Conservation (phyloP, 2,113 vertebrate species). For the human region GRCh38 chr3:126975001-126975500, state of each 20-base stretch:
- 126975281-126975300: background rate
- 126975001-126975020: background rate
- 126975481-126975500: background rate
- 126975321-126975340: background rate
- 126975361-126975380: background rate
- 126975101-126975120: background rate
- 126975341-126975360: background rate
- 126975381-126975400: background rate
- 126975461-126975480: background rate
- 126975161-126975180: background rate
- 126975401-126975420: background rate
- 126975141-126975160: background rate
- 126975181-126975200: background rate
- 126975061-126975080: background rate
- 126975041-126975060: background rate
- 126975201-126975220: background rate
- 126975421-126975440: background rate
- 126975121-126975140: background rate
- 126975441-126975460: background rate
- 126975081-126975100: background rate
- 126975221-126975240: background rate
- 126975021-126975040: background rate
- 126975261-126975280: background rate
- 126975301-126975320: background rate
- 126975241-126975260: background rate